Conservation (phyloP, 2,113 vertebrate genomes). For the Caretta caretta region DNA sequence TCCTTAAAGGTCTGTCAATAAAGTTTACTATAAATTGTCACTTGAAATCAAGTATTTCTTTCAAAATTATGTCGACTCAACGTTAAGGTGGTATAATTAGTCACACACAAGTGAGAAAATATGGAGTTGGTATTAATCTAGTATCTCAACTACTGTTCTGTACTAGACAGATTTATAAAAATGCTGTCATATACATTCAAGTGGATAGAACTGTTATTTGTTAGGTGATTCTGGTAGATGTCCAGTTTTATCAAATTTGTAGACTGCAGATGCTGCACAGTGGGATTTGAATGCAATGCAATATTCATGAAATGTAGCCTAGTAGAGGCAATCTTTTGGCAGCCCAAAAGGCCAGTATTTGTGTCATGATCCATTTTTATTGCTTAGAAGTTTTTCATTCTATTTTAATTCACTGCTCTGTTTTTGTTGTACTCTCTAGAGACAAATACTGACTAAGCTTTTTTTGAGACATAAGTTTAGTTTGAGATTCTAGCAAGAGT, state of each 20-base stretch:
- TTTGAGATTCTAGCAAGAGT: not conserved
- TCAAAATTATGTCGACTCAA: not conserved
- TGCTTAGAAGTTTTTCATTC: not conserved
- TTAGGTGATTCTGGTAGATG: not conserved
- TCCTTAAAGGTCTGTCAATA: not conserved
- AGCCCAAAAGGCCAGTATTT: not conserved
- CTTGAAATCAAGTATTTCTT: not conserved
- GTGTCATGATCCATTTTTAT: not conserved
- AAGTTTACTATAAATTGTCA: not conserved
- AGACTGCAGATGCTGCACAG: not conserved
- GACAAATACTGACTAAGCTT: not conserved
- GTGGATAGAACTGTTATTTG: not conserved
- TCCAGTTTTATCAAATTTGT: not conserved
- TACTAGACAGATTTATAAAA: not conserved
- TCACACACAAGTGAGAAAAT: not conserved
- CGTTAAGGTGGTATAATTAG: not conserved
- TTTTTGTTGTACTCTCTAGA: not conserved
- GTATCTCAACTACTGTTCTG: not conserved
- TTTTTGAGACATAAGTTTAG: not conserved
- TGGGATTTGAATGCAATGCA: rapidly evolving
- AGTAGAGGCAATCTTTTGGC: not conserved
- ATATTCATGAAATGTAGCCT: not conserved
- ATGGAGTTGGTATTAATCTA: not conserved
- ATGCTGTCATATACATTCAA: not conserved
- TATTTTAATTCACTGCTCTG: not conserved